A percentile compares a stretch with the other conserved stretches of the same genome.
These are phyloP conservation scores for Capromys pilorides DNA, from an alignment of 2,797 vertebrate genomes.

Conservation along the genomic window DNA sequence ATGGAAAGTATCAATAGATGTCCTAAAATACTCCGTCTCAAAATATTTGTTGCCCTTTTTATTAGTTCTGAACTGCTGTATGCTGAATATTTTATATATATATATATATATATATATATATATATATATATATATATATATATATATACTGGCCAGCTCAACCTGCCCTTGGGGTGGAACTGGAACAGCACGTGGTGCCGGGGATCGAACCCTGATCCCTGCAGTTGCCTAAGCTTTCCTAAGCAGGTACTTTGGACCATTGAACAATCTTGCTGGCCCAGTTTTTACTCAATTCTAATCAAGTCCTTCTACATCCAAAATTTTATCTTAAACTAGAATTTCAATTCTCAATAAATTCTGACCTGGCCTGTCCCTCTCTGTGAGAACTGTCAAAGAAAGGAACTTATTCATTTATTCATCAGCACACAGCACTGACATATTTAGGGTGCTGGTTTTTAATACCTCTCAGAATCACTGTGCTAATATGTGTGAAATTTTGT, in stretches of 20 bases:
- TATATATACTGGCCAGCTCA: too few species aligned
- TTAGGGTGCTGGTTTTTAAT: constrained; percentile 14
- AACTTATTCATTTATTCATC: constrained; percentile 32
- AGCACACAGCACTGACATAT: neutral
- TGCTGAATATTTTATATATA: neutral
- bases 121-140: too few species aligned
- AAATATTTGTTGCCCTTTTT: constrained; percentile 41
- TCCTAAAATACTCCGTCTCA: neutral
- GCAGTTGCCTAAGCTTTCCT: too few species aligned
- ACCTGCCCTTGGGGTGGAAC: too few species aligned
- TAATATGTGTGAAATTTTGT: constrained; percentile 23
- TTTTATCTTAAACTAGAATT: constrained; percentile 34
- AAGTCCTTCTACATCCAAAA: constrained; percentile 14
- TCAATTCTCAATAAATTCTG: constrained; percentile 19
- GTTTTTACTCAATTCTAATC: constrained; percentile 13
- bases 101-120: too few species aligned
- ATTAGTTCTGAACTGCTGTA: neutral
- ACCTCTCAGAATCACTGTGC: neutral
- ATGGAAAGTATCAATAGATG: constrained; percentile 17
- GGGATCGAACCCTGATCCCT: too few species aligned
- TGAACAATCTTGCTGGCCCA: too few species aligned
- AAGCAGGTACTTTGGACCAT: too few species aligned
- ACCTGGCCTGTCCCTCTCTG: neutral
- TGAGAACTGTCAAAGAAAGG: constrained; percentile 20
- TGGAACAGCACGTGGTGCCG: too few species aligned